phyloP scores from a whole-genome alignment of 2,797 vertebrate species.

The Neostethus bicornis region DNA sequence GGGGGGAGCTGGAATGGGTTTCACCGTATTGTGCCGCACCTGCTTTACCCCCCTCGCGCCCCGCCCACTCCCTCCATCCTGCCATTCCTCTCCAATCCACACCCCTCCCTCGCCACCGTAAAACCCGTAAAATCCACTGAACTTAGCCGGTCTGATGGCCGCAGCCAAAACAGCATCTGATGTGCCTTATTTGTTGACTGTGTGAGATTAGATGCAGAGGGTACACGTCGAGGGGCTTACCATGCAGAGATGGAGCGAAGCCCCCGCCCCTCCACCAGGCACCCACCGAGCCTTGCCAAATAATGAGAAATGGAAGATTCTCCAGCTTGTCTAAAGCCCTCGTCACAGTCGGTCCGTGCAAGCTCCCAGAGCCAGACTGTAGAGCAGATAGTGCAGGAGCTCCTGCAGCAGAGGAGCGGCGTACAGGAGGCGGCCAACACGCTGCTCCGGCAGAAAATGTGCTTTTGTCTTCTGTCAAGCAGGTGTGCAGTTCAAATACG shows the following conservation, averaged over 20 bases:
- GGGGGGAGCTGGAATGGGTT: constrained; percentile 63
- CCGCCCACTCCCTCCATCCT: constrained; percentile 46
- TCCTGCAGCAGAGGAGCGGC: constrained; percentile 15
- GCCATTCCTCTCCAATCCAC: constrained; percentile 35
- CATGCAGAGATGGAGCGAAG: constrained; percentile 62
- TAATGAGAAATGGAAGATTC: constrained; percentile 55
- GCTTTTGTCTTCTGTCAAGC: constrained; percentile 21
- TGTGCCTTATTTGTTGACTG: constrained; percentile 84
- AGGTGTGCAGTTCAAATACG: background rate
- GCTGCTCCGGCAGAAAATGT: constrained; percentile 10
- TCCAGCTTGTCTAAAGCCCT: constrained; percentile 61
- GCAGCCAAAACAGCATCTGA: constrained; percentile 85
- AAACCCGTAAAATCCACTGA: constrained; percentile 81
- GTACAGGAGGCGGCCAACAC: constrained; percentile 11
- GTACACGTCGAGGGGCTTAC: constrained; percentile 77
- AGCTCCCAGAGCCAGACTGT: constrained; percentile 59
- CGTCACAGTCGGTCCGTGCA: constrained; percentile 51
- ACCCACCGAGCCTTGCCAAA: constrained; percentile 56
- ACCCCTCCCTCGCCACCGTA: constrained; percentile 41
- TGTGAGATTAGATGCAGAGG: constrained; percentile 81
- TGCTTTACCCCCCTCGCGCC: constrained; percentile 61
- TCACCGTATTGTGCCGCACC: constrained; percentile 75
- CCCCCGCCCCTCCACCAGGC: constrained; percentile 58
- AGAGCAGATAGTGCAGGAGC: constrained; percentile 48
- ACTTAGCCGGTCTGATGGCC: constrained; percentile 73